Base-by-base conservation (phyloP, 2,113 vertebrate species). In the Etheostoma spectabile region DNA sequence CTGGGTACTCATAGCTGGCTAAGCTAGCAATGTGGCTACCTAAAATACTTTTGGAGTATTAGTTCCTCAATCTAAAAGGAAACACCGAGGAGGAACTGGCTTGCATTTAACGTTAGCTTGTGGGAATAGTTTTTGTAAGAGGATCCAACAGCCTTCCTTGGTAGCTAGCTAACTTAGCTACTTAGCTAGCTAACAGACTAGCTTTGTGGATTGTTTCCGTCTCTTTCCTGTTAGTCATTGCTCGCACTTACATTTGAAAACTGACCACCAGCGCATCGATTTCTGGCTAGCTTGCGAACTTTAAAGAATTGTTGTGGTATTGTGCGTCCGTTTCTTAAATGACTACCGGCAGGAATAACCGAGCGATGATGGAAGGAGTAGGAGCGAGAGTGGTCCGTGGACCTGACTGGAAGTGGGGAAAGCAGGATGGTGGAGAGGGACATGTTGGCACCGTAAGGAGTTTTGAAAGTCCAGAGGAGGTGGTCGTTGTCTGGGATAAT, bases 371-470 rank as follows among this genome's bases (percentile, higher is more conserved):
- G 96, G 98, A 99, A 89, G 98, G 98, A 78, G 98, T 99, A 16
- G 98, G 98, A 35, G 98, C 98, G 12, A 96, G 98, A 76, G 97
- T 98, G 33, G 96, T 99, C 55, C 96, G 98, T 46, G 98, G 98
- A 91, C 98, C 98, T 2, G 98, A 99, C 93, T 99, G 98, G 98
- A 99, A 99, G 89, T 99, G 98, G 98, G 98, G 98, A 14, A 99
- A 99, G 87, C 98, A 99, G 96, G 98, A 99, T 83, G 98, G 98
- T 18, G 98, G 98, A 91, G 98, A 99, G 93, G 98, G 98, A 74
- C 98, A 99, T 90, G 97, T 98, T 76, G 98, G 98, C 91, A 99
- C 98, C 18, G 98, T 99, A 18, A 95, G 98, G 92, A 99, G 98
- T 95, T 99, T 99, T 93, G 98, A 99, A 94, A 99, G 98, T 93